phyloP scores from a whole-genome alignment of 2,113 vertebrate species.

The Alouatta palliata region DNA sequence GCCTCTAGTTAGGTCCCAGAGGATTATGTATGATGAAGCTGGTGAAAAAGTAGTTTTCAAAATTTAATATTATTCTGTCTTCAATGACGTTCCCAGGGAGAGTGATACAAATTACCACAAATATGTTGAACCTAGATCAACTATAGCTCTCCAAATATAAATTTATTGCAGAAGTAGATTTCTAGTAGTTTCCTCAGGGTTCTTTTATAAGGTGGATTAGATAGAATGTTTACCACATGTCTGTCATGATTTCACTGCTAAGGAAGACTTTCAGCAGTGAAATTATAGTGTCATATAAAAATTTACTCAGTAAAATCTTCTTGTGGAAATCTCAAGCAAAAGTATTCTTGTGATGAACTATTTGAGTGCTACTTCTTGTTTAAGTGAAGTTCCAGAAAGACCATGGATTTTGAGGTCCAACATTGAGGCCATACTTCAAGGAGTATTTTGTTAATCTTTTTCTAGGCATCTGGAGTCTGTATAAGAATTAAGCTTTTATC shows the following conservation, averaged over 20 bases:
- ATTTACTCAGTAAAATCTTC: constrained; percentile 7
- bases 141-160: not conserved
- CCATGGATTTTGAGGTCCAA: not conserved
- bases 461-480: constrained; percentile 24
- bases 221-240: constrained; percentile 1
- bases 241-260: not conserved
- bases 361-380: not conserved
- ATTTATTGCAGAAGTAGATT: not conserved
- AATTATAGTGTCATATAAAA: constrained; percentile 12
- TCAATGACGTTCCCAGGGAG: not conserved
- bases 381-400: constrained; percentile 30
- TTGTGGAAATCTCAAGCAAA: constrained; percentile 12
- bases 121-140: not conserved
- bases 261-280: constrained; percentile 1
- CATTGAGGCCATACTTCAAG: not conserved
- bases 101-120: not conserved
- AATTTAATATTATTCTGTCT: constrained; percentile 8
- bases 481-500: constrained; percentile 70
- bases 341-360: not conserved
- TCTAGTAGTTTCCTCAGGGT: not conserved
- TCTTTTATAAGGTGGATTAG: constrained; percentile 9
- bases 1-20: not conserved
- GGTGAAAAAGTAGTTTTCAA: not conserved
- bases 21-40: not conserved
- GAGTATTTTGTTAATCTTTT: constrained; percentile 53